Evolutionary conservation across 2,888 invertebrate genomes (phyloP), one percentile per base, ranked within the genome.

Genomic region (Apodemia zela): DNA sequence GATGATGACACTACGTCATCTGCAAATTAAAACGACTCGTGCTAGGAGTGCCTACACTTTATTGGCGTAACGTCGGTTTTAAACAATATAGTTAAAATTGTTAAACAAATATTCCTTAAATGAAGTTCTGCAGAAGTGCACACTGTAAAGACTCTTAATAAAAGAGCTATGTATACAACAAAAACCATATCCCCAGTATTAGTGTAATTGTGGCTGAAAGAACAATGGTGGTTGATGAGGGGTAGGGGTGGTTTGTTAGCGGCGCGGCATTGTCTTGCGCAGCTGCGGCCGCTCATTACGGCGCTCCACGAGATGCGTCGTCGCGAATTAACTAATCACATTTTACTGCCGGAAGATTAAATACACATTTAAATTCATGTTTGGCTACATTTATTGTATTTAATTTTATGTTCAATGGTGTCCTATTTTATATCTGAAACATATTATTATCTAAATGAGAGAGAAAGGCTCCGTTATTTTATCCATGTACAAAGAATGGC

Each of bases 191-290:
- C 4, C 10, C 21, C 13, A 51, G 21, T 51, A 51, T 18, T 51
- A 51, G 18, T 10, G 21, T 13, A 18, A 51, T 21, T 17, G 51
- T 51, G 13, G 8, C 21, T 47, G 42, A 10, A 51, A 51, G 21
- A 21, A 49, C 51, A 51, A 51, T 17, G 21, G 51, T 51, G 10
- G 17, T 0, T 51, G 51, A 51, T 51, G 51, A 51, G 21, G 49
- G 51, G 51, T 51, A 51, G 51, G 51, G 51, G 51, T 5, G 21
- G 51, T 17, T 51, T 51, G 51, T 51, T 11, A 17, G 18, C 17
- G 51, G 11, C 21, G 17, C 21, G 51, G 51, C 21, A 51, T 51
- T 51, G 51, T 51, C 17, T 11, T 3, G 21, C 10, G 51, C 51
- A 51, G 51, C 51, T 51, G 51, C 13, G 17, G 51, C 10, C 17